A percentile compares a stretch with the other conserved stretches of the same genome.
These are phyloP conservation scores for Aporrectodea caliginosa DNA, from an alignment of 1,140 invertebrate genomes.

Conservation along the genomic window DNA sequence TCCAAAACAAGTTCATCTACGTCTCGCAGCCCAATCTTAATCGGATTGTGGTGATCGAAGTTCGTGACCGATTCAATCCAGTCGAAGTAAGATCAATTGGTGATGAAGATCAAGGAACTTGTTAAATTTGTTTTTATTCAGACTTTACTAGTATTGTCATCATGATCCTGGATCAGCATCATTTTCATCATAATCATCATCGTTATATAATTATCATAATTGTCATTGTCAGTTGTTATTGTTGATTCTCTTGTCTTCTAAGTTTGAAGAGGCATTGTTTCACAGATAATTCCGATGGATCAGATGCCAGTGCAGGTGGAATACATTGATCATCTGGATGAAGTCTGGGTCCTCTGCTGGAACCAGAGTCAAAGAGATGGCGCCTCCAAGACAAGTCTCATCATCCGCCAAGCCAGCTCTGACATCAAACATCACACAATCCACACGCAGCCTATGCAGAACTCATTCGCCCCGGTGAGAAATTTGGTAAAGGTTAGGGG, in stretches of 20 bases:
- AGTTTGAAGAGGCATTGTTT: too few relatives aligned
- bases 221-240: too few relatives aligned
- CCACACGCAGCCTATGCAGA: slow-evolving; percentile 74
- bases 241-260: too few relatives aligned
- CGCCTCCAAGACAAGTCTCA: slow-evolving; percentile 69
- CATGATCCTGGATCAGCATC: too few relatives aligned
- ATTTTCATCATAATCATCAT: too few relatives aligned
- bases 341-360: slow-evolving; percentile 77
- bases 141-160: too few relatives aligned
- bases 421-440: slow-evolving; percentile 74
- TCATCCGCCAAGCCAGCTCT: slow-evolving; percentile 71
- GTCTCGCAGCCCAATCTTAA: slow-evolving; percentile 70
- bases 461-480: slow-evolving; percentile 71
- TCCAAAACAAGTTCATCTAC: slow-evolving; percentile 71
- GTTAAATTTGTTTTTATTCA: slow-evolving; percentile 24
- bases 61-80: slow-evolving; percentile 43
- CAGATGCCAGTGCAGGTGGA: slow-evolving; percentile 68
- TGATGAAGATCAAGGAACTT: too few relatives aligned
- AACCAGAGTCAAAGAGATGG: slow-evolving; percentile 58
- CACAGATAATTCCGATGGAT: slow-evolving; percentile 73
- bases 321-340: slow-evolving; percentile 71
- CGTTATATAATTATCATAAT: too few relatives aligned
- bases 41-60: slow-evolving; percentile 64
- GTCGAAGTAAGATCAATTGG: slow-evolving; percentile 44
- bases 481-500: neutral